Conservation (phyloP, 37 sponge, comb jelly and placozoan species). For the Corticium candelabrum region DNA sequence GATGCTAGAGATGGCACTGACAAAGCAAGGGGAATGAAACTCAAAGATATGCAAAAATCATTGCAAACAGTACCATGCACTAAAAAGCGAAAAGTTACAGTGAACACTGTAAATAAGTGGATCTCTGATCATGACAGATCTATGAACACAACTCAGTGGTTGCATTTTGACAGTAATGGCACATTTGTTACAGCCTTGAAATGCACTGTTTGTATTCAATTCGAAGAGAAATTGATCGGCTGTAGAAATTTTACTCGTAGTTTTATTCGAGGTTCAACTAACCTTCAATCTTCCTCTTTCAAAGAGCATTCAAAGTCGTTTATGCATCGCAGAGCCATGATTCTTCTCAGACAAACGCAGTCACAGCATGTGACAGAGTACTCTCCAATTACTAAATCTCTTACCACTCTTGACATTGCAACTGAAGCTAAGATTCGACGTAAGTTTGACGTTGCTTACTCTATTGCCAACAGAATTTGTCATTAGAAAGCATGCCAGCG, state of each 20-base stretch:
- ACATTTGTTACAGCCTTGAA: background rate
- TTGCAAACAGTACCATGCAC: too few species aligned
- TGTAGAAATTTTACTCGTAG: background rate
- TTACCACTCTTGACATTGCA: background rate
- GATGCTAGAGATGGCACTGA: too few species aligned
- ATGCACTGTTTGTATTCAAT: background rate
- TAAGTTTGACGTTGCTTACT: background rate
- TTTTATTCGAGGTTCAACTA: background rate
- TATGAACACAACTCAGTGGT: slow-evolving; percentile 15
- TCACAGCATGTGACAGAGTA: background rate
- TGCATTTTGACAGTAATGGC: background rate
- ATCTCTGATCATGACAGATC: slow-evolving; percentile 13
- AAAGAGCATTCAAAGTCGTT: background rate
- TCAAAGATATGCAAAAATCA: too few species aligned
- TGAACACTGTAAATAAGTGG: slow-evolving; percentile 1
- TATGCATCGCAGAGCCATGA: background rate
- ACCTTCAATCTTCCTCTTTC: background rate
- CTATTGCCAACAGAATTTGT: background rate
- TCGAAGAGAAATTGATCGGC: background rate
- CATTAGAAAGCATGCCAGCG: background rate
- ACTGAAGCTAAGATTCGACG: background rate
- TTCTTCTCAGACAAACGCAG: background rate
- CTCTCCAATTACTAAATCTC: background rate
- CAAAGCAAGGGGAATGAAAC: too few species aligned
- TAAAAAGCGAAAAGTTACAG: background rate